Percentiles rank a stretch among this genome's conserved stretches.
Conservation (phyloP, 2,113 vertebrate genomes). For the Corydoras sp. region DNA sequence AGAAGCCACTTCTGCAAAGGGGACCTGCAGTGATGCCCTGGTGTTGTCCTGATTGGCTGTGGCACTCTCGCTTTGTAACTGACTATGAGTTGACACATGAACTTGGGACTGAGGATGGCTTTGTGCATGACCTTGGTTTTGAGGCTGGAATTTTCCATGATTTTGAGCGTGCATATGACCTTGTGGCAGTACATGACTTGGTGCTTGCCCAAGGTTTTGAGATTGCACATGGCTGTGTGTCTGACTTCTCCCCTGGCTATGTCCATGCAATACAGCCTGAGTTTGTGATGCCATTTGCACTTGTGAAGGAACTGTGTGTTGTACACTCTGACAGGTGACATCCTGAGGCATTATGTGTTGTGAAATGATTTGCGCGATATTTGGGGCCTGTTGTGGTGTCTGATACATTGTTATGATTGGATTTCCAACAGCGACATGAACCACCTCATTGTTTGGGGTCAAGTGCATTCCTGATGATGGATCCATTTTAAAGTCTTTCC, state of each 20-base stretch:
- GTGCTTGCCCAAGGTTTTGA: slow-evolving; percentile 34
- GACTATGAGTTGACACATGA: slow-evolving; percentile 16
- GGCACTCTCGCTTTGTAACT: slow-evolving; percentile 11
- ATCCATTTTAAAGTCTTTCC: slow-evolving; percentile 33
- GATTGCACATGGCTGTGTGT: slow-evolving; percentile 15
- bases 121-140: slow-evolving; percentile 13
- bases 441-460: slow-evolving; percentile 34
- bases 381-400: slow-evolving; percentile 44
- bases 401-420: slow-evolving; percentile 50
- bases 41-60: slow-evolving; percentile 16
- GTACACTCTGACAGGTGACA: slow-evolving; percentile 36
- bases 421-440: slow-evolving; percentile 40
- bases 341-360: slow-evolving; percentile 43
- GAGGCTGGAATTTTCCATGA: slow-evolving; percentile 26
- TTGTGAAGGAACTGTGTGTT: slow-evolving; percentile 43
- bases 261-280: slow-evolving; percentile 36
- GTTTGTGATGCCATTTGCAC: slow-evolving; percentile 49
- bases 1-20: slow-evolving; percentile 70
- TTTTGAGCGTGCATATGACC: slow-evolving; percentile 15
- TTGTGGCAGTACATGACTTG: not conserved
- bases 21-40: slow-evolving; percentile 46
- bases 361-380: slow-evolving; percentile 36
- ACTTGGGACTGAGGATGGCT: slow-evolving; percentile 15
- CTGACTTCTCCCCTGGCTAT: slow-evolving; percentile 16
- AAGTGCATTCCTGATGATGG: slow-evolving; percentile 44